Conservation (phyloP, 2,888 invertebrate genomes). For the Maniola hyperantus region DNA sequence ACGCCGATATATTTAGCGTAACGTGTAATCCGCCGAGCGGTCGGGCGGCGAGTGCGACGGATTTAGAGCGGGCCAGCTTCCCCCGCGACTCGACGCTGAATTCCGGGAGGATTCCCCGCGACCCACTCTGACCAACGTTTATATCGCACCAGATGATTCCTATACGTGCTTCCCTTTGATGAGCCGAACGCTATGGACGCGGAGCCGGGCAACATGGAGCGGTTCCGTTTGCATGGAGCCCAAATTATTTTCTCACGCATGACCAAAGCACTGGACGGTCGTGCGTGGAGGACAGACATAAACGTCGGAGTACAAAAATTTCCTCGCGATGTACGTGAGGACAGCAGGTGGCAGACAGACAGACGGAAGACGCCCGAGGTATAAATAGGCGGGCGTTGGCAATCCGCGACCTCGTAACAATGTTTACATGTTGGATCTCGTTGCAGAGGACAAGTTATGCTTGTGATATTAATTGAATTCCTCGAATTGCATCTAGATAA, state of each 20-base stretch:
- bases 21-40: slow-evolving; percentile 67
- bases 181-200: slow-evolving; percentile 44
- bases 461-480: slow-evolving; percentile 45
- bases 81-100: slow-evolving; percentile 68
- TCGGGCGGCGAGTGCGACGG: slow-evolving; percentile 75
- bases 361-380: slow-evolving; percentile 74
- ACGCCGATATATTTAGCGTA: slow-evolving; percentile 59
- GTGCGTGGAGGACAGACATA: slow-evolving; percentile 24
- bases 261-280: neutral
- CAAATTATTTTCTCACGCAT: slow-evolving; percentile 2
- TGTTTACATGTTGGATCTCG: slow-evolving; percentile 71
- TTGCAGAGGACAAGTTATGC: slow-evolving; percentile 50
- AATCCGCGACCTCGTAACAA: slow-evolving; percentile 72
- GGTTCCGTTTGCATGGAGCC: neutral
- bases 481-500: slow-evolving; percentile 46
- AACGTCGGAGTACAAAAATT: slow-evolving; percentile 44
- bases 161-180: slow-evolving; percentile 52
- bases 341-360: slow-evolving; percentile 72
- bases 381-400: slow-evolving; percentile 73
- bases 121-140: slow-evolving; percentile 68
- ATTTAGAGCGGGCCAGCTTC: slow-evolving; percentile 74
- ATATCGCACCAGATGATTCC: slow-evolving; percentile 67
- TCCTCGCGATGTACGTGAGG: slow-evolving; percentile 44
- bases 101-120: slow-evolving; percentile 80
- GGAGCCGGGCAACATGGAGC: slow-evolving; percentile 40